These are phyloP conservation scores for Rhadinocentrus ornatus DNA, from an alignment of 2,797 vertebrate genomes.

Conservation along the genomic window DNA sequence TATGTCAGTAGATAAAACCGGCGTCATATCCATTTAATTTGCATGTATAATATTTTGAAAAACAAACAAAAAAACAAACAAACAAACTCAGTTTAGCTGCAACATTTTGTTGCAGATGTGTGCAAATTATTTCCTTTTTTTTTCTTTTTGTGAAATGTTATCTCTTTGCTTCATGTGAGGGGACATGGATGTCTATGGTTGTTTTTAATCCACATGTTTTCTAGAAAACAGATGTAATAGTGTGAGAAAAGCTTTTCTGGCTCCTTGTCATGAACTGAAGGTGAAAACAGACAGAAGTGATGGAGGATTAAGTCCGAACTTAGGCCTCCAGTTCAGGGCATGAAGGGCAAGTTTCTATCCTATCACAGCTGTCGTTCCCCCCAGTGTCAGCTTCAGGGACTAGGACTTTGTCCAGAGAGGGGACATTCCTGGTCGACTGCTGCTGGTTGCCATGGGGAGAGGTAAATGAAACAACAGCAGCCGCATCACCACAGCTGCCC, in stretches of 20 bases:
- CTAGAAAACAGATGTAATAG: conserved; percentile 45
- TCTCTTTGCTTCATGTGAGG: neutral
- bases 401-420: conserved; percentile 92
- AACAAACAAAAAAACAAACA: too few relatives aligned
- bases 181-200: neutral
- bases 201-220: conserved; percentile 15
- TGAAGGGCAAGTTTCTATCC: conserved; percentile 73
- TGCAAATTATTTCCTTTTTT: conserved; percentile 8
- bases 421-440: conserved; percentile 92
- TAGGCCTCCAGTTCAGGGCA: conserved; percentile 67
- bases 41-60: neutral
- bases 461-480: conserved; percentile 90
- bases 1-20: neutral
- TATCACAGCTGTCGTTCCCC: conserved; percentile 79
- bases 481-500: conserved; percentile 80
- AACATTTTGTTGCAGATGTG: neutral
- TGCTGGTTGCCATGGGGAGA: conserved; percentile 97
- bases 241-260: conserved; percentile 57
- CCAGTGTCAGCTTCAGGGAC: conserved; percentile 76
- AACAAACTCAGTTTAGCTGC: too few relatives aligned
- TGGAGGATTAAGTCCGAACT: conserved; percentile 70
- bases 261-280: conserved; percentile 59
- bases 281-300: conserved; percentile 59
- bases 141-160: conserved; percentile 13
- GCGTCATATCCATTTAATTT: neutral